A percentile compares a stretch with the other conserved stretches of the same genome.
Conservation (phyloP, 2,113 vertebrate species). For the Laticauda colubrina region DNA sequence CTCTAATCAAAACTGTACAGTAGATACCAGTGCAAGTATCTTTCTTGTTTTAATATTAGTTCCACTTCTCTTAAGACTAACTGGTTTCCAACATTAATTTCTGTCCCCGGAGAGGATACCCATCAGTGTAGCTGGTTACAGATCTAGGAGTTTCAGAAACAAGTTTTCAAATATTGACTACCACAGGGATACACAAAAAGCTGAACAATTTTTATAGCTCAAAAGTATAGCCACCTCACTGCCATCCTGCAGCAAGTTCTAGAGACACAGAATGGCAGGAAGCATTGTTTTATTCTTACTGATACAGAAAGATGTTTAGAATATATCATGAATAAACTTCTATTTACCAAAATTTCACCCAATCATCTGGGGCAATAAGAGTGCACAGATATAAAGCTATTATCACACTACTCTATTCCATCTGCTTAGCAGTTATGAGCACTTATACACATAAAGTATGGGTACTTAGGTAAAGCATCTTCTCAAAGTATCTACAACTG, state of each 20-base stretch:
- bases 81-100: background rate
- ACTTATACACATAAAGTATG: background rate
- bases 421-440: background rate
- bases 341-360: background rate
- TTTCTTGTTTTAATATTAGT: background rate
- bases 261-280: background rate
- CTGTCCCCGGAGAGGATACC: background rate
- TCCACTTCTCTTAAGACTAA: background rate
- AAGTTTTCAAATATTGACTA: background rate
- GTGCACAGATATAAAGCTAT: background rate
- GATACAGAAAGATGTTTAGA: background rate
- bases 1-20: background rate
- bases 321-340: background rate
- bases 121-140: background rate
- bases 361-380: background rate
- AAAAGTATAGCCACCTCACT: background rate
- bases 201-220: background rate
- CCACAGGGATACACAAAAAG: background rate
- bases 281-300: background rate
- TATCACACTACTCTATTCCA: background rate
- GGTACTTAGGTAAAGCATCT: background rate
- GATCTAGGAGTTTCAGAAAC: background rate
- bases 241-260: background rate
- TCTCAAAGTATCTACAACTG: background rate
- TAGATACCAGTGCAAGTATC: background rate